Evolutionary conservation across 2,888 invertebrate species (phyloP).

Genomic region (Spodoptera picta): DNA sequence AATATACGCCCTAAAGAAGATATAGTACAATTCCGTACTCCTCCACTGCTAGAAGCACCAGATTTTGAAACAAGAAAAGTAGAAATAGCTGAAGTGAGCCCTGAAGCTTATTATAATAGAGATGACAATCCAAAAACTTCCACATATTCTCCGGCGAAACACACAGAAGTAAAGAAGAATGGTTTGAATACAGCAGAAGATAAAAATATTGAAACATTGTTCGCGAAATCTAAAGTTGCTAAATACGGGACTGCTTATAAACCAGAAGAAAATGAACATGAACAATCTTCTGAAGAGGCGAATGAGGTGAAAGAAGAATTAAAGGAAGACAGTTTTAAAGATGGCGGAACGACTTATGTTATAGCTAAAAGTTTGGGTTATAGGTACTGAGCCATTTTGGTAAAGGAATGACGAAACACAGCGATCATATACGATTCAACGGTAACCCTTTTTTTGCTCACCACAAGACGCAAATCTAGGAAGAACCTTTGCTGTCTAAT

Average conservation of each 20-base stretch:
- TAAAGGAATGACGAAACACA: neutral
- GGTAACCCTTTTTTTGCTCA: too few species aligned
- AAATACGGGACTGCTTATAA: constrained; percentile 64
- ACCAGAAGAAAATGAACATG: constrained; percentile 16
- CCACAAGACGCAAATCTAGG: too few species aligned
- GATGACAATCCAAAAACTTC: constrained; percentile 52
- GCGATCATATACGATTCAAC: too few species aligned
- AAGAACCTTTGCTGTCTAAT: too few species aligned
- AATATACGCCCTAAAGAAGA: constrained; percentile 18
- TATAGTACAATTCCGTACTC: constrained; percentile 62
- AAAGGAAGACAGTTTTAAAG: constrained; percentile 34
- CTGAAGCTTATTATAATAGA: constrained; percentile 16
- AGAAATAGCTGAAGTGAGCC: constrained; percentile 48
- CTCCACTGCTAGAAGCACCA: constrained; percentile 70
- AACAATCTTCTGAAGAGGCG: neutral
- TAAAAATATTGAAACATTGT: constrained; percentile 73
- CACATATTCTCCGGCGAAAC: constrained; percentile 55
- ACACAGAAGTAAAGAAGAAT: constrained; percentile 2
- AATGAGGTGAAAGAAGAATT: constrained; percentile 4
- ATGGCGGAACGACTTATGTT: constrained; percentile 51
- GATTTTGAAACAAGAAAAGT: constrained; percentile 75
- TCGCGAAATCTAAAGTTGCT: constrained; percentile 75
- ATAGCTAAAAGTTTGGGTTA: constrained; percentile 63
- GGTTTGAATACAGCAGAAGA: constrained; percentile 26
- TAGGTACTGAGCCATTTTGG: constrained; percentile 5